Conservation (phyloP, 2,113 vertebrate genomes). For the Poeciliopsis occidentalis region DNA sequence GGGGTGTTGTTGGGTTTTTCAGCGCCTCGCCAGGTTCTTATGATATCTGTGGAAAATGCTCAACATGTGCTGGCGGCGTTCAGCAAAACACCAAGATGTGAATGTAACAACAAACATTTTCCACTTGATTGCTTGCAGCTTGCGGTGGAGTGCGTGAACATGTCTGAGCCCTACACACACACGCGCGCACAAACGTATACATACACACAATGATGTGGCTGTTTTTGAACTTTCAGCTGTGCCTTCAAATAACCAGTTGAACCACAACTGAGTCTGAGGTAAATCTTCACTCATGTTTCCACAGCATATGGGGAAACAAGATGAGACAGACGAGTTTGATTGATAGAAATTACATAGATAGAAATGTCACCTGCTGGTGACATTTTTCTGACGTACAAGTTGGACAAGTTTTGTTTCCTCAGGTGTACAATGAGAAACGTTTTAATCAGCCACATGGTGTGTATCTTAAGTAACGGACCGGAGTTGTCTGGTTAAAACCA, state of each 20-base stretch:
- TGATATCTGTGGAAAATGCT: slow-evolving; percentile 51
- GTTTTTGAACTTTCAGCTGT: slow-evolving; percentile 47
- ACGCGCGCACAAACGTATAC: slow-evolving; percentile 43
- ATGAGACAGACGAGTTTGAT: neutral
- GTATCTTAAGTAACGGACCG: no score
- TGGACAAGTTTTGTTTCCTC: neutral
- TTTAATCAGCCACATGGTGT: no score
- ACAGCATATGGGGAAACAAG: no score
- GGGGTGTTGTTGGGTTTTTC: slow-evolving; percentile 4
- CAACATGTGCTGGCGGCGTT: slow-evolving; percentile 48
- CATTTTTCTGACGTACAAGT: neutral
- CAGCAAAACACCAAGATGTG: slow-evolving; percentile 53
- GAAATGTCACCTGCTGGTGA: neutral
- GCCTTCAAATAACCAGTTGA: slow-evolving; percentile 2
- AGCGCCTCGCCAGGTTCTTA: neutral
- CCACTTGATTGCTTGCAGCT: slow-evolving; percentile 65
- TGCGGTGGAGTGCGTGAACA: slow-evolving; percentile 53
- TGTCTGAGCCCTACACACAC: slow-evolving; percentile 61
- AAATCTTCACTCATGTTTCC: neutral
- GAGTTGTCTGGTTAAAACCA: no score
- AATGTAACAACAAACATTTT: slow-evolving; percentile 76
- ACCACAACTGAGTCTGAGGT: neutral
- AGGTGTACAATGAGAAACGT: no score
- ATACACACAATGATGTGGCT: slow-evolving; percentile 52
- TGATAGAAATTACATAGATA: neutral